phyloP scores from a whole-genome alignment of 2,888 invertebrate species.

The Diploptera punctata region DNA sequence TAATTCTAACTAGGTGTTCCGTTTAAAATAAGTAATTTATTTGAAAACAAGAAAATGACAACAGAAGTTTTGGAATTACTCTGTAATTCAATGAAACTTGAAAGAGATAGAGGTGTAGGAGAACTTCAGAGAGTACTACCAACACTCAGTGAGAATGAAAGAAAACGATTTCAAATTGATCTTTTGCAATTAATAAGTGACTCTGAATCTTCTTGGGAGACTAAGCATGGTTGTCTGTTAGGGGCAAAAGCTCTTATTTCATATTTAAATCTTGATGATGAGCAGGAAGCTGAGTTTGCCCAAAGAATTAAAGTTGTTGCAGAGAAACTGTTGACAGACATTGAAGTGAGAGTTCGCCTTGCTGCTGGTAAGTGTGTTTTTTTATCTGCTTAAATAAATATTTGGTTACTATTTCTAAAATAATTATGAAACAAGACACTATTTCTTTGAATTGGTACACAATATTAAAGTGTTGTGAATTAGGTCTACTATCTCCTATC shows the following conservation, averaged over 20 bases:
- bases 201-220: slow-evolving; percentile 53
- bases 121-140: slow-evolving; percentile 45
- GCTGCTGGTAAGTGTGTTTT: no score
- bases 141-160: slow-evolving; percentile 40
- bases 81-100: slow-evolving; percentile 46
- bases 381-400: no score
- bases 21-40: no score
- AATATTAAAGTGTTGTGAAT: no score
- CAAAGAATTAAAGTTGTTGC: slow-evolving; percentile 48
- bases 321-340: slow-evolving; percentile 52
- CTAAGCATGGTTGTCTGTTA: slow-evolving; percentile 54
- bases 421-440: no score
- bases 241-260: slow-evolving; percentile 52
- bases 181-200: slow-evolving; percentile 44
- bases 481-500: no score
- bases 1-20: no score
- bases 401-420: no score
- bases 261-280: slow-evolving; percentile 46
- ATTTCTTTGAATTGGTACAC: no score
- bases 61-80: slow-evolving; percentile 43
- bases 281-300: slow-evolving; percentile 46
- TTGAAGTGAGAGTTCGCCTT: slow-evolving; percentile 56
- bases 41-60: no score
- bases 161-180: slow-evolving; percentile 43
- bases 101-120: slow-evolving; percentile 46